Evolutionary conservation across 2,797 vertebrate genomes (phyloP).

Genomic region (Scomberomorus guttatus): DNA sequence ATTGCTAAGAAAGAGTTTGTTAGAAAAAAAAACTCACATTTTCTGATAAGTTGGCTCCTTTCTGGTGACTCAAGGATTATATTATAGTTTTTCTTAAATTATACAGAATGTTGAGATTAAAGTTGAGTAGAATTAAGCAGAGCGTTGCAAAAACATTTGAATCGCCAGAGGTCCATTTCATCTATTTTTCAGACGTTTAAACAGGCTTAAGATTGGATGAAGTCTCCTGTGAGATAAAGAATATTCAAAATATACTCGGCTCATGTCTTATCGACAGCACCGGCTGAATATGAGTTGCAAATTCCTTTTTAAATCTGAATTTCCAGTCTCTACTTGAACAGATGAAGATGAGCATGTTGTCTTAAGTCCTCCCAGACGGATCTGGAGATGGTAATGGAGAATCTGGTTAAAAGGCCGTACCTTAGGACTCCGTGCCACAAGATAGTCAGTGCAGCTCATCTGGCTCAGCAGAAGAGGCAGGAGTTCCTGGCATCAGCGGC

Average conservation of each 20-base stretch:
- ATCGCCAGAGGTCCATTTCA: background rate
- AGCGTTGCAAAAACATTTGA: background rate
- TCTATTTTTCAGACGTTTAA: background rate
- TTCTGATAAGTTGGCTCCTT: background rate
- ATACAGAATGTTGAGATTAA: background rate
- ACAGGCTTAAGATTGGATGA: background rate
- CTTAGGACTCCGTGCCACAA: slow-evolving; percentile 97
- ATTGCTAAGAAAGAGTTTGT: background rate
- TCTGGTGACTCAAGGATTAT: background rate
- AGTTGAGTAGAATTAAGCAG: background rate
- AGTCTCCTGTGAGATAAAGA: background rate
- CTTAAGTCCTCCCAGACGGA: slow-evolving; percentile 88
- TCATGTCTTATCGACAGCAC: background rate
- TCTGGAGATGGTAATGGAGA: slow-evolving; percentile 99
- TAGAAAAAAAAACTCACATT: background rate
- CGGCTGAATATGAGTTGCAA: slow-evolving; percentile 1
- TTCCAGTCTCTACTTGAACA: background rate
- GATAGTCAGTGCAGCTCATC: slow-evolving; percentile 95
- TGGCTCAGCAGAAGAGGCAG: slow-evolving; percentile 98
- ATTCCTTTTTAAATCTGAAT: slow-evolving; percentile 3
- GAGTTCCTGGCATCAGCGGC: slow-evolving; percentile 98
- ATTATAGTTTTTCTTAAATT: background rate
- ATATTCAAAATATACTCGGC: background rate
- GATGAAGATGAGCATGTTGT: background rate
- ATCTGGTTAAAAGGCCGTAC: slow-evolving; percentile 95